Conservation (phyloP, 2,113 vertebrate genomes). For the Abramis brama region DNA sequence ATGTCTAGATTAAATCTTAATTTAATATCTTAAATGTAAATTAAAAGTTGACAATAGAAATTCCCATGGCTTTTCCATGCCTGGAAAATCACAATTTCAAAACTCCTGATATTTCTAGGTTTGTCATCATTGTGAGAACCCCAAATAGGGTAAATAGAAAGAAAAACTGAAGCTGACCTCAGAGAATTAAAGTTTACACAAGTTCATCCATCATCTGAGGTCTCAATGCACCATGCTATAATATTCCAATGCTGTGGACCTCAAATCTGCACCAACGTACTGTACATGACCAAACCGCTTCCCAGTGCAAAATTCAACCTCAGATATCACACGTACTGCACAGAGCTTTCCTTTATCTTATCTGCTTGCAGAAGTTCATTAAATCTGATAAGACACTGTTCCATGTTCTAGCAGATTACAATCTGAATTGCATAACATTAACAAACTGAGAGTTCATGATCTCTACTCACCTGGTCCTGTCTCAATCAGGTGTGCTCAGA, state of each 20-base stretch:
- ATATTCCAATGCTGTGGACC: neutral
- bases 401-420: neutral
- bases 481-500: conserved; percentile 16
- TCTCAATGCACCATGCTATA: neutral
- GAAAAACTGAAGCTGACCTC: neutral
- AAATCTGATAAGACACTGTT: neutral
- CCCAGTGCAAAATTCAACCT: conserved; percentile 59
- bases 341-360: neutral
- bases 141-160: neutral
- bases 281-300: conserved; percentile 8
- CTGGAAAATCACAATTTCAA: no score
- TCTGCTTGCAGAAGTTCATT: neutral
- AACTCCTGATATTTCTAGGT: no score
- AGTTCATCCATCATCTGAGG: conserved; percentile 24
- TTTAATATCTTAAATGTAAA: no score
- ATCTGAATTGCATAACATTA: conserved; percentile 23
- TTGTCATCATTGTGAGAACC: no score
- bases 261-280: neutral
- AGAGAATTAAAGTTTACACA: conserved; percentile 8
- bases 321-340: neutral
- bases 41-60: neutral
- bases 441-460: conserved; percentile 10
- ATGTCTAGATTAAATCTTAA: no score
- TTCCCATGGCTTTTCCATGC: neutral
- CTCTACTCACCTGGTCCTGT: conserved; percentile 18